A percentile compares a stretch with the other conserved stretches of the same genome.
Evolutionary conservation across 1,140 invertebrate genomes (phyloP).

Genomic region (Nephila pilipes): DNA sequence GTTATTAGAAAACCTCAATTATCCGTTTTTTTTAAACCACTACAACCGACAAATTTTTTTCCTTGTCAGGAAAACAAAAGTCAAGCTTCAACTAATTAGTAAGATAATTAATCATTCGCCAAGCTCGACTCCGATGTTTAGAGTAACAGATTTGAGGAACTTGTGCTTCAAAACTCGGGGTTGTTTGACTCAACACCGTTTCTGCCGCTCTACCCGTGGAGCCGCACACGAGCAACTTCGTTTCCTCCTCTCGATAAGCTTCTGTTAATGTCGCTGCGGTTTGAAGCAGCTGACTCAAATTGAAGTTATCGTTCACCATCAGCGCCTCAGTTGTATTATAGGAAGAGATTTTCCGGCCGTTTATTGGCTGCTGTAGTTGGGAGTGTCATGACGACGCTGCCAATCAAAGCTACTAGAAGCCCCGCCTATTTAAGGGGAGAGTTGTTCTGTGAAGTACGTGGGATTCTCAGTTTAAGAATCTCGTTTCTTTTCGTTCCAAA

Average conservation of each 20-base stretch:
- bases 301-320: slow-evolving; percentile 75
- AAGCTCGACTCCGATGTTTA: not conserved
- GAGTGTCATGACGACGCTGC: slow-evolving; percentile 74
- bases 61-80: not conserved
- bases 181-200: no score
- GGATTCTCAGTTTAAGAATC: no score
- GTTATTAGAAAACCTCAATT: not conserved
- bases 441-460: no score
- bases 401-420: slow-evolving; percentile 64
- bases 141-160: no score
- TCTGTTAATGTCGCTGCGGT: slow-evolving; percentile 38
- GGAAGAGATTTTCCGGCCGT: slow-evolving; percentile 73
- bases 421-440: no score
- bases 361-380: slow-evolving; percentile 72
- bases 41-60: no score
- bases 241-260: not conserved
- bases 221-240: not conserved
- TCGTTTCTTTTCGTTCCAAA: slow-evolving; percentile 20
- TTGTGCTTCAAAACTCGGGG: no score
- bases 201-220: no score
- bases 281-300: slow-evolving; percentile 74
- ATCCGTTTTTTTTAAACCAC: not conserved
- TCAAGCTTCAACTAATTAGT: not conserved
- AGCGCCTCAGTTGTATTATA: slow-evolving; percentile 70
- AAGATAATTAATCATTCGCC: not conserved